Conservation (phyloP, 2,888 invertebrate genomes). For the Brachypterus glaber region DNA sequence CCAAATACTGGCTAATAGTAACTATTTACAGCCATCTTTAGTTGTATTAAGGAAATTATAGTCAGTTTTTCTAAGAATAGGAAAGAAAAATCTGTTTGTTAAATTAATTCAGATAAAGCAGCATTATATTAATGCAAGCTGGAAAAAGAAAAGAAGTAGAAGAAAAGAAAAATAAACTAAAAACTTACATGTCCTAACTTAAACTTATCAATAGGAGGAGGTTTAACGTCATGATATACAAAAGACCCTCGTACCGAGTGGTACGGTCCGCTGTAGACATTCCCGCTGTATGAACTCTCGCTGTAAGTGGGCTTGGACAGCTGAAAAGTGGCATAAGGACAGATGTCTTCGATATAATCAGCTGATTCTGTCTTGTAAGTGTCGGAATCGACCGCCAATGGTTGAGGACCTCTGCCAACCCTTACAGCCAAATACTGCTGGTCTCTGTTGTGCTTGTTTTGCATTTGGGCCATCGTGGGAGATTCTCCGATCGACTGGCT, state of each 20-base stretch:
- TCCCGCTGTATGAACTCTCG: constrained; percentile 84
- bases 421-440: constrained; percentile 65
- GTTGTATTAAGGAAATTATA: not conserved
- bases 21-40: not conserved
- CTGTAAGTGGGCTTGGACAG: constrained; percentile 72
- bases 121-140: constrained; percentile 10
- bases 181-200: constrained; percentile 59
- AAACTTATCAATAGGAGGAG: constrained; percentile 63
- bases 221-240: constrained; percentile 82
- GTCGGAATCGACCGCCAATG: constrained; percentile 44
- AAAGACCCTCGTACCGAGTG: constrained; percentile 78
- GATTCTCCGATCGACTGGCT: constrained; percentile 58
- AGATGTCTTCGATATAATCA: constrained; percentile 89
- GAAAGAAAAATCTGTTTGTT: not conserved
- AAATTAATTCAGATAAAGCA: no score
- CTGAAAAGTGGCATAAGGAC: constrained; percentile 88
- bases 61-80: constrained; percentile 1
- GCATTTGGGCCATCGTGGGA: constrained; percentile 66
- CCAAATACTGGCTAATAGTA: no score
- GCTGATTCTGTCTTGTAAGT: constrained; percentile 44
- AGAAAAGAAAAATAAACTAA: constrained; percentile 18
- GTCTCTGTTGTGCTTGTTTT: constrained; percentile 72
- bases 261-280: constrained; percentile 79
- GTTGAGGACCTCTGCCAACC: constrained; percentile 38
- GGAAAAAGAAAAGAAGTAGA: constrained; percentile 10